These are phyloP conservation scores for Halcyon senegalensis DNA, from an alignment of 2,113 vertebrate genomes.

Conservation along the genomic window DNA sequence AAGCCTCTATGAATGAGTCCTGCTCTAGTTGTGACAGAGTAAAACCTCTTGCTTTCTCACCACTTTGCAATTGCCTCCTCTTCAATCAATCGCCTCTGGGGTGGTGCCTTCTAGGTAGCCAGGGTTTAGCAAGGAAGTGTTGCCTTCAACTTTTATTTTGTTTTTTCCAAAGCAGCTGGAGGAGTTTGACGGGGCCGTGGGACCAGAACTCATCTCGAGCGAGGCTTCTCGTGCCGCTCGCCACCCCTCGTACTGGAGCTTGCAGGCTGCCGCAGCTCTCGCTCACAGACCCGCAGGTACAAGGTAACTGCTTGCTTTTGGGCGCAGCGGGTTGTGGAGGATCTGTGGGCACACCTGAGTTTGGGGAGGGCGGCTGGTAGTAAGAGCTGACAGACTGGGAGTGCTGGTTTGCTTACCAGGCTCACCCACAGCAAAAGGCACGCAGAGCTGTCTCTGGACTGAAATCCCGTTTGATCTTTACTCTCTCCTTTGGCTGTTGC, in stretches of 20 bases:
- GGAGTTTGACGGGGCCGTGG: fast-evolving
- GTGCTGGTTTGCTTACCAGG: background rate
- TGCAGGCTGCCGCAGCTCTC: background rate
- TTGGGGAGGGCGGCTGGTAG: background rate
- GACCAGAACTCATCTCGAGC: background rate
- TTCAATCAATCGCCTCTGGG: background rate
- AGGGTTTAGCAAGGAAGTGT: background rate
- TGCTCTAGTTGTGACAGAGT: background rate
- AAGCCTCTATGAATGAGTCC: background rate
- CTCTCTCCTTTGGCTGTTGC: background rate
- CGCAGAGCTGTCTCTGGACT: fast-evolving
- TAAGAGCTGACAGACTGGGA: background rate
- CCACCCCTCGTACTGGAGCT: background rate
- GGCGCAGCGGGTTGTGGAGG: background rate
- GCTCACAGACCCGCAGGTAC: background rate
- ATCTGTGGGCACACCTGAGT: background rate
- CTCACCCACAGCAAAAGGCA: background rate
- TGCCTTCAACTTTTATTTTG: background rate
- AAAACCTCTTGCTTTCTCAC: background rate
- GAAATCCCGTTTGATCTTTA: background rate
- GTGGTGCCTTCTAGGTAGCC: background rate
- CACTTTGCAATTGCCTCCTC: background rate
- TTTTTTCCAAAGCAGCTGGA: background rate
- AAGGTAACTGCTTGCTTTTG: background rate
- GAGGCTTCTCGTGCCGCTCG: background rate